phyloP scores from a whole-genome alignment of 2,797 vertebrate species.

The Petrocephalus sullivani region DNA sequence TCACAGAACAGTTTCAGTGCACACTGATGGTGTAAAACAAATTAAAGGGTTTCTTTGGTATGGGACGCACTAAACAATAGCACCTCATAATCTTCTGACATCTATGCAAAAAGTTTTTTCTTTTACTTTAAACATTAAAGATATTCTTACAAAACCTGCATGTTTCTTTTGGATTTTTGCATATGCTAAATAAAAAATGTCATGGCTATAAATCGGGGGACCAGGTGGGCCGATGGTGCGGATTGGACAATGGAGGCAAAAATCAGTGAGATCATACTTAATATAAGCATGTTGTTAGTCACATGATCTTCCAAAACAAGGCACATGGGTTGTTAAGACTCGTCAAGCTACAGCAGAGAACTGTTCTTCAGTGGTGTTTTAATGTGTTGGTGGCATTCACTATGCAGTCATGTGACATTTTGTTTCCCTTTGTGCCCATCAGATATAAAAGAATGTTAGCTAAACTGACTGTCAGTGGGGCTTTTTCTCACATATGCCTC shows the following conservation, averaged over 20 bases:
- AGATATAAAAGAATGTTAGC: conserved; percentile 17
- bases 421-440: conserved; percentile 25
- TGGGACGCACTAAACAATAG: conserved; percentile 6
- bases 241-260: conserved; percentile 31
- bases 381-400: neutral
- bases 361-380: conserved; percentile 4
- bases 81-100: conserved; percentile 21
- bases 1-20: conserved; percentile 49
- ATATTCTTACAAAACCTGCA: conserved; percentile 53
- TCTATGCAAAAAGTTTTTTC: conserved; percentile 43
- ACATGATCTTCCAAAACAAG: conserved; percentile 27
- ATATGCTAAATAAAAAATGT: neutral
- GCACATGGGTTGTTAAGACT: neutral
- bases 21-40: conserved; percentile 25
- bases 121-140: conserved; percentile 71
- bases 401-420: conserved; percentile 14
- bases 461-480: neutral
- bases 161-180: conserved; percentile 6
- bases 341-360: neutral
- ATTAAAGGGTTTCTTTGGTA: neutral
- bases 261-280: conserved; percentile 53
- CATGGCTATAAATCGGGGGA: conserved; percentile 16
- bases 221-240: conserved; percentile 32
- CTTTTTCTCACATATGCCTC: conserved; percentile 11
- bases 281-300: conserved; percentile 59